Percentiles rank a stretch among this genome's conserved stretches.
Conservation (phyloP, 2,888 invertebrate species). For the Amblyteles armatorius region DNA sequence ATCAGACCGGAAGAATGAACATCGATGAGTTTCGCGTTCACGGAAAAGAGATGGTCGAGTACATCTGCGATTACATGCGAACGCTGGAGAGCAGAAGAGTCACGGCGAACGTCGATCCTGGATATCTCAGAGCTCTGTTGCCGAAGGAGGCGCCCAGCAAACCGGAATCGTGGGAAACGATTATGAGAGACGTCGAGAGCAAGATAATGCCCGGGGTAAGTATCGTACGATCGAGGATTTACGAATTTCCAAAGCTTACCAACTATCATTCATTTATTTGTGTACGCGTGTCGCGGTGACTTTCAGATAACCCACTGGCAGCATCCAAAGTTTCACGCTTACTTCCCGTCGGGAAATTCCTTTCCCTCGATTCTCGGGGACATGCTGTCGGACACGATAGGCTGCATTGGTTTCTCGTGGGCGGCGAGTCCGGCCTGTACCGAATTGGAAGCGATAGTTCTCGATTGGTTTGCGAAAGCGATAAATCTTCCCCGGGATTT, state of each 20-base stretch:
- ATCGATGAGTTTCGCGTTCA: slow-evolving; percentile 94
- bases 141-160: slow-evolving; percentile 93
- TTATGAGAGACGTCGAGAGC: slow-evolving; percentile 95
- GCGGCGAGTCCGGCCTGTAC: slow-evolving; percentile 94
- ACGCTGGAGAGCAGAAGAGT: slow-evolving; percentile 93
- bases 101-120: slow-evolving; percentile 96
- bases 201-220: slow-evolving; percentile 97
- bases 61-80: slow-evolving; percentile 95
- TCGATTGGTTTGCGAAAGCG: slow-evolving; percentile 93
- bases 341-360: slow-evolving; percentile 99
- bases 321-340: slow-evolving; percentile 99
- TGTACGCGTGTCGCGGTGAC: no score
- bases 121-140: slow-evolving; percentile 92
- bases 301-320: slow-evolving; percentile 95
- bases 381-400: slow-evolving; percentile 98
- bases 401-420: slow-evolving; percentile 99
- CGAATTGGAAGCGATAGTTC: slow-evolving; percentile 93
- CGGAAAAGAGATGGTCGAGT: slow-evolving; percentile 98
- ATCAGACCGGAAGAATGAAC: slow-evolving; percentile 89
- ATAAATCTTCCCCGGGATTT: slow-evolving; percentile 91
- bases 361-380: slow-evolving; percentile 99
- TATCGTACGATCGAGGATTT: not conserved
- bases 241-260: no score
- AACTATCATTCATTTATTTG: no score
- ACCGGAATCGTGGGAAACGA: slow-evolving; percentile 94